Evolutionary conservation across 2,113 vertebrate genomes (phyloP).

Genomic region (Podilymbus podiceps): DNA sequence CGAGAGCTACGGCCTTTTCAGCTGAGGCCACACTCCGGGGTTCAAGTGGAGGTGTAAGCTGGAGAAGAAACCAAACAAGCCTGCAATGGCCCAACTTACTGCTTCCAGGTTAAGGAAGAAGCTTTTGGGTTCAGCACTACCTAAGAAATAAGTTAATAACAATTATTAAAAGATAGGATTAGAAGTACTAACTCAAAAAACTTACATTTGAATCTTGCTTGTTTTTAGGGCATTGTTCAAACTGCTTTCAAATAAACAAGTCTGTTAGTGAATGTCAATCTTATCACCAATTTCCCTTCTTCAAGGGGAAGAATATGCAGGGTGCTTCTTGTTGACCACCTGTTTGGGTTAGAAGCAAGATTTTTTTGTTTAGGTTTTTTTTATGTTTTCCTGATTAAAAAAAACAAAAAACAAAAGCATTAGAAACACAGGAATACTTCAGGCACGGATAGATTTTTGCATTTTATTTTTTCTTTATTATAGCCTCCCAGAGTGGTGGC

Average conservation of each 20-base stretch:
- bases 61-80: not conserved
- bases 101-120: not conserved
- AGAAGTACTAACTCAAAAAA: not conserved
- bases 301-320: not conserved
- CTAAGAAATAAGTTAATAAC: not conserved
- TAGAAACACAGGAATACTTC: not conserved
- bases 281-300: not conserved
- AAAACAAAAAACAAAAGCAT: not conserved
- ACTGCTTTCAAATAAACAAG: not conserved
- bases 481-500: not conserved
- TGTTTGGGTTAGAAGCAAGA: not conserved
- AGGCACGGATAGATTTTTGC: not conserved
- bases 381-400: not conserved
- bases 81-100: not conserved
- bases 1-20: not conserved
- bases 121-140: not conserved
- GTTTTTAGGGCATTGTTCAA: not conserved
- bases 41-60: not conserved
- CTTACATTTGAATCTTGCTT: not conserved
- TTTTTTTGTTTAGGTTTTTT: not conserved
- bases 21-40: rapidly evolving
- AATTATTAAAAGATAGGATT: not conserved
- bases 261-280: not conserved
- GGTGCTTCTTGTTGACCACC: not conserved
- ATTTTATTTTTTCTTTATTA: not conserved